Evolutionary conservation across 2,797 vertebrate species (phyloP).

Genomic region (Sebastes miniatus): DNA sequence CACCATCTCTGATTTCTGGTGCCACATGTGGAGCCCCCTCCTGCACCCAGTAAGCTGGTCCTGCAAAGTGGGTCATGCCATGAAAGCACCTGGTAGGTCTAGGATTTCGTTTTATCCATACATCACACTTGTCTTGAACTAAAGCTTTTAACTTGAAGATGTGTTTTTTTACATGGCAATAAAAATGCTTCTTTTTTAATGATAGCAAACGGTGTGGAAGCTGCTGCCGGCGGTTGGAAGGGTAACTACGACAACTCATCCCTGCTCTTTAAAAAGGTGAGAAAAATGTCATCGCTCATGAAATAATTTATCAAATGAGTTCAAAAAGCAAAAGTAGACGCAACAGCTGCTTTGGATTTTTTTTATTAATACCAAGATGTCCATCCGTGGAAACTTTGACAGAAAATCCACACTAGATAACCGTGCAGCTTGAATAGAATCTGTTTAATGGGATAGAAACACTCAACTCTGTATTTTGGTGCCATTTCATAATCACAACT

Average conservation of each 20-base stretch:
- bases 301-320: background rate
- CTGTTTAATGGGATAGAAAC: background rate
- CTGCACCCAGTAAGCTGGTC: constrained; percentile 96
- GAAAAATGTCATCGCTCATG: background rate
- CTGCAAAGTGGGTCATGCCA: constrained; percentile 87
- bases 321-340: background rate
- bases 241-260: constrained; percentile 83
- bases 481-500: background rate
- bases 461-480: background rate
- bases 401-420: background rate
- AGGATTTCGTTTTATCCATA: background rate
- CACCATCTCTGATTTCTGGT: constrained; percentile 90
- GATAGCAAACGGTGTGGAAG: constrained; percentile 67
- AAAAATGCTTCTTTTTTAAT: background rate
- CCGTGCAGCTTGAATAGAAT: background rate
- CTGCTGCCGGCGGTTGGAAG: constrained; percentile 77
- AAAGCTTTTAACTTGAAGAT: background rate
- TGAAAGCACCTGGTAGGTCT: constrained; percentile 78
- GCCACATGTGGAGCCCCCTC: constrained; percentile 93
- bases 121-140: background rate
- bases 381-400: background rate
- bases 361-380: background rate
- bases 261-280: constrained; percentile 91
- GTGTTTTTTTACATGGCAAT: background rate
- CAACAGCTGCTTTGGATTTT: background rate